phyloP scores from a whole-genome alignment of 2,888 invertebrate genomes.

The Drosophila mulleri region DNA sequence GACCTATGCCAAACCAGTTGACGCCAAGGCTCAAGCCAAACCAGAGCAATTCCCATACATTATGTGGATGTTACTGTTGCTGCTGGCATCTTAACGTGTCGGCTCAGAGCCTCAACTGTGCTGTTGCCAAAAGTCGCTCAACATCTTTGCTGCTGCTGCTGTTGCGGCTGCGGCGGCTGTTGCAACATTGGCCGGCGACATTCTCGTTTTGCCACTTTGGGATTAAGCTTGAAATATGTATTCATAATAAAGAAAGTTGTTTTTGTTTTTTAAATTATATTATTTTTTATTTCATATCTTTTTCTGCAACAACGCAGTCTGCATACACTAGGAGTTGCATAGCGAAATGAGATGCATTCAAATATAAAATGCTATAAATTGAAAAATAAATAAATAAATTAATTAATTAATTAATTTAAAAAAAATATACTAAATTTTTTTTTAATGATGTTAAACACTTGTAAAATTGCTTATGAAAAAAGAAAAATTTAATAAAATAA shows the following conservation, averaged over 20 bases:
- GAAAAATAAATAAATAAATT: no score
- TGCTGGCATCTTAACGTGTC: constrained; percentile 41
- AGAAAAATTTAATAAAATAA: no score
- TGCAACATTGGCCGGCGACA: constrained; percentile 66
- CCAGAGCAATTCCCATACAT: constrained; percentile 47
- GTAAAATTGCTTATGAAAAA: no score
- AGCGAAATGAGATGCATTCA: neutral
- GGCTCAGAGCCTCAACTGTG: constrained; percentile 35
- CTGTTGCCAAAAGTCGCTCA: constrained; percentile 70
- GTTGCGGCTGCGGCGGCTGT: constrained; percentile 7
- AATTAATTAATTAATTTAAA: no score
- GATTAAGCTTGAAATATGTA: constrained; percentile 79
- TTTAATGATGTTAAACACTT: no score
- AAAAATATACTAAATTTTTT: no score
- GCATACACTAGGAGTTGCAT: constrained; percentile 35
- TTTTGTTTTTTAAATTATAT: constrained; percentile 10
- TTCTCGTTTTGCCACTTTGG: constrained; percentile 80
- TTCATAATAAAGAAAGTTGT: constrained; percentile 66
- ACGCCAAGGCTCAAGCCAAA: constrained; percentile 39
- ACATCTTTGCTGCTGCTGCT: constrained; percentile 53
- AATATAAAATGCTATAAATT: neutral
- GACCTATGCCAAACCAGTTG: constrained; percentile 66
- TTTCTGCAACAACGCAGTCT: constrained; percentile 5
- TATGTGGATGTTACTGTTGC: constrained; percentile 36
- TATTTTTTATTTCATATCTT: neutral